Percentiles rank a stretch among this genome's conserved stretches.
phyloP scores from a whole-genome alignment of 1,140 invertebrate genomes.

The Monochamus saltuarius region DNA sequence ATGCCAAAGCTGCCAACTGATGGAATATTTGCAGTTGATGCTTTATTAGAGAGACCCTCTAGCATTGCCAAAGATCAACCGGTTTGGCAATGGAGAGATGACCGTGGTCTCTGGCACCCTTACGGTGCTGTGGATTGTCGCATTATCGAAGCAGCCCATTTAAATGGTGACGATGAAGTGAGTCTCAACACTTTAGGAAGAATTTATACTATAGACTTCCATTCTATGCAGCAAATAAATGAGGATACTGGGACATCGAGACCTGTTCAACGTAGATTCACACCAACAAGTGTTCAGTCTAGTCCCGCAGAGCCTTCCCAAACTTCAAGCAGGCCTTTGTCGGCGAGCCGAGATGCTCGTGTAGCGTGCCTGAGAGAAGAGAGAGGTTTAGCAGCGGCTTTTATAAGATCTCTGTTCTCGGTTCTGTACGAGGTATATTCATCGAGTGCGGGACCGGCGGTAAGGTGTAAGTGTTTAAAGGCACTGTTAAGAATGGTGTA shows the following conservation, averaged over 20 bases:
- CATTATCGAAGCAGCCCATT: conserved; percentile 82
- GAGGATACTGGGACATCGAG: conserved; percentile 83
- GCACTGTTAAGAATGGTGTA: conserved; percentile 95
- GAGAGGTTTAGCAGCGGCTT: conserved; percentile 70
- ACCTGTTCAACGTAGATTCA: conserved; percentile 75
- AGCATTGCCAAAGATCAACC: conserved; percentile 73
- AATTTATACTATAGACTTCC: conserved; percentile 94
- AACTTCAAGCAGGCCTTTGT: conserved; percentile 37
- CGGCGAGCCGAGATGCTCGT: conserved; percentile 54
- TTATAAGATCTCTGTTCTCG: conserved; percentile 87
- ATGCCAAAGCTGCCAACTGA: conserved; percentile 90
- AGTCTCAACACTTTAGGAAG: conserved; percentile 86
- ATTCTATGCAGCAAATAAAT: conserved; percentile 97
- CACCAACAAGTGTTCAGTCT: conserved; percentile 44
- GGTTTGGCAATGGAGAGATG: conserved; percentile 95
- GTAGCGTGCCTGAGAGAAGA: conserved; percentile 66
- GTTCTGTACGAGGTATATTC: conserved; percentile 96
- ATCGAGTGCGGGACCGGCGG: conserved; percentile 94
- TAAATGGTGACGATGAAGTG: conserved; percentile 92
- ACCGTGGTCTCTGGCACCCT: conserved; percentile 78
- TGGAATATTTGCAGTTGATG: conserved; percentile 92
- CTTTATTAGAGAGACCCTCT: conserved; percentile 73
- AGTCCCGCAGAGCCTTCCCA: conserved; percentile 28
- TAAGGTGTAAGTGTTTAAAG: conserved; percentile 92
- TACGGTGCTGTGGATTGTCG: conserved; percentile 67